Conservation (phyloP, 2,888 invertebrate species). For the Melinaea menophilus region DNA sequence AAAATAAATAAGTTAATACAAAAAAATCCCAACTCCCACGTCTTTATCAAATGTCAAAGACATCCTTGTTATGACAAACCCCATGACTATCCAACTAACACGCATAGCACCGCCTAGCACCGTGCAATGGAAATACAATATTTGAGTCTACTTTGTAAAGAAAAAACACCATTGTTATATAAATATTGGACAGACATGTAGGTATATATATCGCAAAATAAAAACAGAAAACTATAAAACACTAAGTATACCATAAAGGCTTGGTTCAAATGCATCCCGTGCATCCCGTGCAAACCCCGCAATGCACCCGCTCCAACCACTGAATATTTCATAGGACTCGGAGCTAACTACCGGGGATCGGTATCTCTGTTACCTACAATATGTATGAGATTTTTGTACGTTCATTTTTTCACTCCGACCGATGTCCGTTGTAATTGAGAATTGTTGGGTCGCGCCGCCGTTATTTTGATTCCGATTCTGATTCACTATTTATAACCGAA, state of each 20-base stretch:
- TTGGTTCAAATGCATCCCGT: constrained; percentile 57
- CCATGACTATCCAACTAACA: constrained; percentile 8
- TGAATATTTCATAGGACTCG: constrained; percentile 67
- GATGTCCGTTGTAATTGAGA: constrained; percentile 63
- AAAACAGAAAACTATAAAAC: constrained; percentile 12
- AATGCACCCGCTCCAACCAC: constrained; percentile 67
- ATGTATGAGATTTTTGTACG: constrained; percentile 69
- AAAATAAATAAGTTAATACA: too few relatives aligned
- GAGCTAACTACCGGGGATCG: constrained; percentile 67
- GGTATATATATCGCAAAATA: background rate
- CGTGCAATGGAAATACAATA: background rate
- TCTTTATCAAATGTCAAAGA: background rate
- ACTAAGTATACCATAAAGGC: constrained; percentile 39
- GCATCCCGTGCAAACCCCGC: constrained; percentile 40
- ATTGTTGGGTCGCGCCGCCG: constrained; percentile 47
- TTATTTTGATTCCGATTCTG: constrained; percentile 29
- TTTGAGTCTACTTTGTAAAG: background rate
- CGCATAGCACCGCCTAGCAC: constrained; percentile 21
- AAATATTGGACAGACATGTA: too few relatives aligned
- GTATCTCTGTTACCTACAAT: constrained; percentile 67
- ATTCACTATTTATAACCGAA: constrained; percentile 30
- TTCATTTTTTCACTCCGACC: constrained; percentile 61
- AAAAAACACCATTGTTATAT: too few relatives aligned
- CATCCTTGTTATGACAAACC: background rate
- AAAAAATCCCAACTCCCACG: background rate